phyloP scores from a whole-genome alignment of 2,797 vertebrate species.

The Arrhamphus sclerolepis region DNA sequence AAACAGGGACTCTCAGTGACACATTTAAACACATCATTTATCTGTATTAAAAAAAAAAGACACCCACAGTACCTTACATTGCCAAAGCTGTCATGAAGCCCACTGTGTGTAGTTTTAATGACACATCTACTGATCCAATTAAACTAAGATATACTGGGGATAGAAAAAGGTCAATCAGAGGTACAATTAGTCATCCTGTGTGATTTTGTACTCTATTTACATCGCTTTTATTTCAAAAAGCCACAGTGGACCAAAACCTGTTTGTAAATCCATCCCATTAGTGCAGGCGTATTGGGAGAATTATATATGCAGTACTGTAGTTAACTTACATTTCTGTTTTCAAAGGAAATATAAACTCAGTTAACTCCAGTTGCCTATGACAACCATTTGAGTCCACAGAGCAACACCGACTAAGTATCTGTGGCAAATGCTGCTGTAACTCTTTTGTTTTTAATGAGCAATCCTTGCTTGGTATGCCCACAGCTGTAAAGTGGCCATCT shows the following conservation, averaged over 20 bases:
- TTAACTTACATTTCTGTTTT: slow-evolving; percentile 9
- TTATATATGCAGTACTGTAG: slow-evolving; percentile 6
- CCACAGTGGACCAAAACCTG: slow-evolving; percentile 15
- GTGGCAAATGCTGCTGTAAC: slow-evolving; percentile 39
- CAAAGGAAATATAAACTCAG: neutral
- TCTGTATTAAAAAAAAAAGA: neutral
- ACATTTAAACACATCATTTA: slow-evolving; percentile 2
- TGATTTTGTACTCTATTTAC: slow-evolving; percentile 41
- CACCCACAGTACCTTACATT: too few species aligned
- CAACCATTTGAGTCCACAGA: slow-evolving; percentile 29
- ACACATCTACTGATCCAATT: slow-evolving; percentile 9
- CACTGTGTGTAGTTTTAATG: neutral
- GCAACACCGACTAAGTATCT: slow-evolving; percentile 23
- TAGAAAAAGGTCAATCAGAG: slow-evolving; percentile 30
- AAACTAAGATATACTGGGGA: neutral
- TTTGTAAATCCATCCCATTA: slow-evolving; percentile 26
- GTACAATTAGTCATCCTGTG: slow-evolving; percentile 26
- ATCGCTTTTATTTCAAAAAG: slow-evolving; percentile 29
- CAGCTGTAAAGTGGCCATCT: slow-evolving; percentile 73
- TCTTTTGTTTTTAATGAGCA: slow-evolving; percentile 41
- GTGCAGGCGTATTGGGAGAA: slow-evolving; percentile 4
- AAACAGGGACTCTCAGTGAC: slow-evolving; percentile 1
- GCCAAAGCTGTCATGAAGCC: neutral
- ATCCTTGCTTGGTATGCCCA: slow-evolving; percentile 17
- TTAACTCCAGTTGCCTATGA: slow-evolving; percentile 15